Evolutionary conservation across 2,113 vertebrate genomes (phyloP), one percentile per base, ranked within the genome.

Genomic region (Phaethon lepturus): DNA sequence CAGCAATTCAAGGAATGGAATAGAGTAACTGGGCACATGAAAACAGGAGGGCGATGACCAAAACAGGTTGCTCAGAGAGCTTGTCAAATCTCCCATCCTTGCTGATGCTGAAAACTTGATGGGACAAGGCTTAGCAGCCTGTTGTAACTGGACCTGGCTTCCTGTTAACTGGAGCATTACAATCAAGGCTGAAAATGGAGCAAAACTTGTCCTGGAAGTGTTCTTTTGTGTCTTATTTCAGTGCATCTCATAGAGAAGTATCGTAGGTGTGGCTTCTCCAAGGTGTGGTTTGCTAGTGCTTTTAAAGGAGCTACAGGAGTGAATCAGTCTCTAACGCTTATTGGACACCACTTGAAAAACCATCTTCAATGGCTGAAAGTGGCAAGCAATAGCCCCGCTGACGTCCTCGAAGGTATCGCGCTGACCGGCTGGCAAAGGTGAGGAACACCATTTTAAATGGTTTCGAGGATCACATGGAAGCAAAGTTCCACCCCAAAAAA

Each of bases 341-440:
- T 99, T 1, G 98, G 98, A 92, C 98, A 99, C 84, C 99, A 99
- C 49, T 97, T 99, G 38, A 98, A 98, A 59, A 99, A 99, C 96
- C 98, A 99, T 14, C 60, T 98, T 11, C 98, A 98, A 86, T 99
- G 99, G 99, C 98, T 99, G 73, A 95, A 98, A 89, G 99, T 99
- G 96, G 98, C 98, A 2, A 96, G 96, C n/a, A 93, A 91, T 6
- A 80, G 97, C 75, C 98, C 99, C 0, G 15, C 83, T 1, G 96
- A 86, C 4, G 17, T 33, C 9, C 97, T 99, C 7, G 98, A 97
- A 95, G 99, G 99, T 56, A 99, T 99, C 13, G 96, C 98, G 1
- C 97, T 99, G 82, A 99, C 99, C 0, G 99, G 99, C 96, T 99
- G 99, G 99, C 99, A 99, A 95, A 99, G 99, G 99, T 99, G 96